Conservation (phyloP, 2,797 vertebrate species). For the Gobionotothen gibberifrons region DNA sequence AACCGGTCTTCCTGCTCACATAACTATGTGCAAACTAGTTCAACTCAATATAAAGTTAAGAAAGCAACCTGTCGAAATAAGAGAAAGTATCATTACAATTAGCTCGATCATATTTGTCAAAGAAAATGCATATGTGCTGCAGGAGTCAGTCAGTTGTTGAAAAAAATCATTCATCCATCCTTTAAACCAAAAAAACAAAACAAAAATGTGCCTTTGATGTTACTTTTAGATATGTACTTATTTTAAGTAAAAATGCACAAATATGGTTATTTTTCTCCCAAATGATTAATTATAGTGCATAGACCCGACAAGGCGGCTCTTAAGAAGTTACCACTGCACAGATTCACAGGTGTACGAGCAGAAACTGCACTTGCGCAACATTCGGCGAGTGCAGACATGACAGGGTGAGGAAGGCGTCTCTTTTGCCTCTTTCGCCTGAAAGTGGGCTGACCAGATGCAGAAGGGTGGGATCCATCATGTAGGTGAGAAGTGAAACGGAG, state of each 20-base stretch:
- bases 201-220: conserved; percentile 37
- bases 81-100: conserved; percentile 44
- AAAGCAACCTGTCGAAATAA: conserved; percentile 50
- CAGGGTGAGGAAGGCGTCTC: conserved; percentile 25
- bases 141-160: conserved; percentile 28
- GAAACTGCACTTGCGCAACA: conserved; percentile 58
- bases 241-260: conserved; percentile 45
- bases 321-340: conserved; percentile 38
- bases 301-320: conserved; percentile 43
- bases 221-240: conserved; percentile 37
- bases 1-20: conserved; percentile 53
- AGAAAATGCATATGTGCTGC: conserved; percentile 50
- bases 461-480: conserved; percentile 12
- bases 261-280: conserved; percentile 30
- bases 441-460: conserved; percentile 21
- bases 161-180: conserved; percentile 5
- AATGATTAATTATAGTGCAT: conserved; percentile 59
- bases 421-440: conserved; percentile 3
- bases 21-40: conserved; percentile 70
- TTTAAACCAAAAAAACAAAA: conserved; percentile 35
- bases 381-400: conserved; percentile 53
- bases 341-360: conserved; percentile 30
- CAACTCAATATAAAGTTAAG: conserved; percentile 42
- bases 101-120: conserved; percentile 45
- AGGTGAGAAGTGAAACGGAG: conserved; percentile 29